Evolutionary conservation across 2,113 vertebrate species (phyloP), one percentile per base, ranked within the genome.

Genomic region (Zonotrichia leucophrys): DNA sequence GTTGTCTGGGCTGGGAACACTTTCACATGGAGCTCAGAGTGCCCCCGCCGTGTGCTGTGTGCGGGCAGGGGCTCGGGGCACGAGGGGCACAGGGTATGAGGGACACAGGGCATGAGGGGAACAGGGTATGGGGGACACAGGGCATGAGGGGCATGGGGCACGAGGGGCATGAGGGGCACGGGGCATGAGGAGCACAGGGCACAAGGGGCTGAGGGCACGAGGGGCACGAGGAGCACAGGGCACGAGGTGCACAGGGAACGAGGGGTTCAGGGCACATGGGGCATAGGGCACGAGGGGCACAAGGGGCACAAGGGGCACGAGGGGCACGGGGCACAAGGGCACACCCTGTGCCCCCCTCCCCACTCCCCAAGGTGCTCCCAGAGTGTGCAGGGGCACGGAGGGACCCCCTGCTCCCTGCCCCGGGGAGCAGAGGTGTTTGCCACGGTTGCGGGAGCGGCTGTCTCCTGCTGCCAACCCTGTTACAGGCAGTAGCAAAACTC

Each of bases 401-500:
- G 42, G 64, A 5, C 22, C 41, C 3, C 15, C 2, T 46, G 85
- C 72, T 59, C n/a, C 31, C 37, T 53, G 39, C 7, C 31, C 35
- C 49, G 35, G 49, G 21, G 70, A 47, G 59, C 93, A 93, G 93
- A 92, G 87, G 92, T 77, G 85, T 96, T 73, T 83, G 92, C 18
- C 85, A 33, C 2, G 87, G 90, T 75, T 47, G 53, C 12, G 8
- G 95, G 78, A 90, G 84, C 4, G 2, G 24, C 91, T 30, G 37
- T 82, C 93, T 91, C 90, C 84, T 46, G 70, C 86, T 90, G 67
- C 83, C 83, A 0, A 52, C 88, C 90, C 56, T 53, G 55, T 27
- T 64, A 80, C 90, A 93, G 86, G 90, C 93, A 87, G 95, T 92
- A 97, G 88, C 94, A 89, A 46, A 64, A 30, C 72, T 86, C 80